Percentiles rank a stretch among this genome's conserved stretches.
Evolutionary conservation across 2,113 vertebrate genomes (phyloP).

Genomic region (Drymodes brunneopygia): DNA sequence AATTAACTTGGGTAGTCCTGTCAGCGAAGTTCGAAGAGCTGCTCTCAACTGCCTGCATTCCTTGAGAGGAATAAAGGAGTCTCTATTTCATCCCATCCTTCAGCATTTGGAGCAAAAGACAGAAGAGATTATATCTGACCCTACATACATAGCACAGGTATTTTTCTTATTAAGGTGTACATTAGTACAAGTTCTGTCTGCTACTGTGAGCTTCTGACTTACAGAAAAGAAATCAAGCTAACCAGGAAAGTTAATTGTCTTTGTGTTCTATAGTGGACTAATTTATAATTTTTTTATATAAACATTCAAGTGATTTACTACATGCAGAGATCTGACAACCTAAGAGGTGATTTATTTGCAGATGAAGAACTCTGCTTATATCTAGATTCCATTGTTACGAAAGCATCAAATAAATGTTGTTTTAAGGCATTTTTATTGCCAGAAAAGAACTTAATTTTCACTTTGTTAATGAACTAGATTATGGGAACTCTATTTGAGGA

Average conservation of each 20-base stretch:
- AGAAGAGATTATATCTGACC: constrained; percentile 88
- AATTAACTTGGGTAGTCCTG: constrained; percentile 79
- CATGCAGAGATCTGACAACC: background rate
- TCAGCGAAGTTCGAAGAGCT: constrained; percentile 84
- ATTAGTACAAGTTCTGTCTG: background rate
- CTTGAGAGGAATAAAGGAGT: constrained; percentile 63
- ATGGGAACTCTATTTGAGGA: constrained; percentile 77
- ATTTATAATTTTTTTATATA: background rate
- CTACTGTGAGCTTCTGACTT: background rate
- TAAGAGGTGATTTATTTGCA: background rate
- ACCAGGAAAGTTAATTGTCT: background rate
- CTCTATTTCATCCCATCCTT: constrained; percentile 76
- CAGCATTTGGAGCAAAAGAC: constrained; percentile 74
- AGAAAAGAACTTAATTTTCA: background rate
- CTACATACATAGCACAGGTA: constrained; percentile 82
- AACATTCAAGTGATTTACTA: background rate
- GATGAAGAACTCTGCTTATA: background rate
- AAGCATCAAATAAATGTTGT: background rate
- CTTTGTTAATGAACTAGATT: constrained; percentile 63
- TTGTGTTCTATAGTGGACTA: background rate
- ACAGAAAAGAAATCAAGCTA: background rate
- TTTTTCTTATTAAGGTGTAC: background rate
- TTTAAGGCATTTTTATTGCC: background rate
- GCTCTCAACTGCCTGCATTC: constrained; percentile 75
- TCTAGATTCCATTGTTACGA: background rate